Conservation (phyloP, 2,888 invertebrate genomes). For the Cabera pusaria region DNA sequence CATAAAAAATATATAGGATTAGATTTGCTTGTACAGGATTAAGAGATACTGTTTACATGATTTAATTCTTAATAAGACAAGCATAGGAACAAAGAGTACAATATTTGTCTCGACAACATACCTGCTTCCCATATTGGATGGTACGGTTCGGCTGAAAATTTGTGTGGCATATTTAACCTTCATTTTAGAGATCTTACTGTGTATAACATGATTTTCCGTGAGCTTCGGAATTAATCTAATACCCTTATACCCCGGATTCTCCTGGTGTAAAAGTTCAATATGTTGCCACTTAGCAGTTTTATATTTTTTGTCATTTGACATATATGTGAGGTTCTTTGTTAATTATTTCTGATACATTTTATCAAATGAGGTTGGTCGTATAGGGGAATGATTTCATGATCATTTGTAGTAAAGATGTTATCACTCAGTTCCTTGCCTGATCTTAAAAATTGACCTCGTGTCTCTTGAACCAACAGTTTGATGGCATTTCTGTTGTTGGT, state of each 20-base stretch:
- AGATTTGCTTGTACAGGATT: no score
- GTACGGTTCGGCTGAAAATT: slow-evolving; percentile 37
- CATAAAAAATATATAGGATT: no score
- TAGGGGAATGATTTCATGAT: slow-evolving; percentile 16
- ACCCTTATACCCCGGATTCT: slow-evolving; percentile 5
- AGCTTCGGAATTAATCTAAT: slow-evolving; percentile 2
- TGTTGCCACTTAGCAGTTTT: slow-evolving; percentile 37
- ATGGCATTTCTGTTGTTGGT: slow-evolving; percentile 29
- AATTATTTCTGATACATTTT: slow-evolving; percentile 35
- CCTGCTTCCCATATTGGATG: slow-evolving; percentile 37
- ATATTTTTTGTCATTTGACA: neutral
- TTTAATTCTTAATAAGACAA: no score
- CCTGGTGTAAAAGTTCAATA: slow-evolving; percentile 13
- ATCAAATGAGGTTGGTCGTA: slow-evolving; percentile 33
- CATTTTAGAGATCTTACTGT: neutral
- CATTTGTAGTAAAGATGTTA: neutral
- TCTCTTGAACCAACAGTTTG: slow-evolving; percentile 30
- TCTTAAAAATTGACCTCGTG: slow-evolving; percentile 17
- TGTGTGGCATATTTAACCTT: slow-evolving; percentile 35
- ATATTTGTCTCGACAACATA: slow-evolving; percentile 9
- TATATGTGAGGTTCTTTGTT: slow-evolving; percentile 26
- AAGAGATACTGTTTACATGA: no score
- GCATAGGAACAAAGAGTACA: no score
- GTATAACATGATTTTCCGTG: neutral
- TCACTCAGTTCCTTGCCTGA: neutral